Percentiles rank a stretch among this genome's conserved stretches.
Conservation (phyloP, 2,797 vertebrate genomes). For the Synaphobranchus kaupii region DNA sequence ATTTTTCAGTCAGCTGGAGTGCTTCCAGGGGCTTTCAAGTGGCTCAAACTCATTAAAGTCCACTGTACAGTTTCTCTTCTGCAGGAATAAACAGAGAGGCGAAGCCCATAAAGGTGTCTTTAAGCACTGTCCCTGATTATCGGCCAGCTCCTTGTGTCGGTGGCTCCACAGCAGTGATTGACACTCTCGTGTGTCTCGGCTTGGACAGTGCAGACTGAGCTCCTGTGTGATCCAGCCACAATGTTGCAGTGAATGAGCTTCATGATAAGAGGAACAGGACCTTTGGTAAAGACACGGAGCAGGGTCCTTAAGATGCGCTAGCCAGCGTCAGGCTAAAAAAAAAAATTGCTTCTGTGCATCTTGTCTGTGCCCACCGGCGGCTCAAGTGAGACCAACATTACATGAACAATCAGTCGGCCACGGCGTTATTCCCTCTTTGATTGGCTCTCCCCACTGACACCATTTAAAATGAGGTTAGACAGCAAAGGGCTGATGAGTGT, state of each 20-base stretch:
- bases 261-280: conserved; percentile 47
- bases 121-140: conserved; percentile 11
- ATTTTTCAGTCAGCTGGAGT: background rate
- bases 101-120: background rate
- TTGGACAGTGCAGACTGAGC: conserved; percentile 8
- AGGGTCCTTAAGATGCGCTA: conserved; percentile 41
- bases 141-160: background rate
- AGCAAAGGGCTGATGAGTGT: background rate
- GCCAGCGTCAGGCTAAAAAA: background rate
- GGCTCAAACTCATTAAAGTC: background rate
- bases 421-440: conserved; percentile 1
- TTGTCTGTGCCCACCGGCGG: conserved; percentile 52
- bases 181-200: background rate
- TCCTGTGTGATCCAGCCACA: conserved; percentile 11
- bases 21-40: background rate
- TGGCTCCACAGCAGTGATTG: background rate
- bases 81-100: background rate
- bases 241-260: conserved; percentile 27
- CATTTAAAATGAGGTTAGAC: background rate
- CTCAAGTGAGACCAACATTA: conserved; percentile 23
- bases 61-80: background rate
- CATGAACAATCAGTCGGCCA: background rate
- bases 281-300: conserved; percentile 68
- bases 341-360: background rate
- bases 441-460: background rate